A percentile compares a stretch with the other conserved stretches of the same genome.
Conservation (phyloP, 2,113 vertebrate genomes). For the Gila orcuttii region DNA sequence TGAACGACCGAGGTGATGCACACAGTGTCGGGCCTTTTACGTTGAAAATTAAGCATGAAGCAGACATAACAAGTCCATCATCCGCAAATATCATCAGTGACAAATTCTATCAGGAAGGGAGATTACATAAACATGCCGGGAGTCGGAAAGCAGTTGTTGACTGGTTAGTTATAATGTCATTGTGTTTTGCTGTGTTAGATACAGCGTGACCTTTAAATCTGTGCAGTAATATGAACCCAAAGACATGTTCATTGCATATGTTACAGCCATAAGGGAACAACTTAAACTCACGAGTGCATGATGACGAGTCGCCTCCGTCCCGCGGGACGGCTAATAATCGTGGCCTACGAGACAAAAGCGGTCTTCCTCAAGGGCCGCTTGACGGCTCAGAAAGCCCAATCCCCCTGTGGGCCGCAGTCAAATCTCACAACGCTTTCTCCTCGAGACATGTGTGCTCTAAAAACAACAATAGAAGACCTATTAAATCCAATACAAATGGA, state of each 20-base stretch:
- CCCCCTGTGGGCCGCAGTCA: not conserved
- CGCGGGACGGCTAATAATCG: not conserved
- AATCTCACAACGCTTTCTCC: not conserved
- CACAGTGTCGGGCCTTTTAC: conserved; percentile 52
- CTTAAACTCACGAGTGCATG: not conserved
- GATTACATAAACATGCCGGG: conserved; percentile 8
- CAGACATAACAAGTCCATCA: conserved; percentile 56
- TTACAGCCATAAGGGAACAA: not conserved
- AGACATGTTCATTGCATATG: not conserved
- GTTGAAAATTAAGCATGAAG: conserved; percentile 62
- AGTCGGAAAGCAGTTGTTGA: not conserved
- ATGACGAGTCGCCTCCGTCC: not conserved
- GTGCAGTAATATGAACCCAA: not conserved
- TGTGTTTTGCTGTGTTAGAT: conserved; percentile 11
- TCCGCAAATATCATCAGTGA: conserved; percentile 67
- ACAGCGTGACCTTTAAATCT: conserved; percentile 4
- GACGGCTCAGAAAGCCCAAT: not conserved
- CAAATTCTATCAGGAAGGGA: conserved; percentile 64
- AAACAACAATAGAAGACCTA: not conserved
- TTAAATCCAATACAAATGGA: not conserved
- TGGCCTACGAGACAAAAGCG: not conserved
- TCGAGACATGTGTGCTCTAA: not conserved
- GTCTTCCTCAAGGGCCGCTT: not conserved
- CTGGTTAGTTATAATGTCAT: conserved; percentile 12
- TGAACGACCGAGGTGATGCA: conserved; percentile 55